Conservation (phyloP, 2,113 vertebrate genomes). For the Paralichthys olivaceus region DNA sequence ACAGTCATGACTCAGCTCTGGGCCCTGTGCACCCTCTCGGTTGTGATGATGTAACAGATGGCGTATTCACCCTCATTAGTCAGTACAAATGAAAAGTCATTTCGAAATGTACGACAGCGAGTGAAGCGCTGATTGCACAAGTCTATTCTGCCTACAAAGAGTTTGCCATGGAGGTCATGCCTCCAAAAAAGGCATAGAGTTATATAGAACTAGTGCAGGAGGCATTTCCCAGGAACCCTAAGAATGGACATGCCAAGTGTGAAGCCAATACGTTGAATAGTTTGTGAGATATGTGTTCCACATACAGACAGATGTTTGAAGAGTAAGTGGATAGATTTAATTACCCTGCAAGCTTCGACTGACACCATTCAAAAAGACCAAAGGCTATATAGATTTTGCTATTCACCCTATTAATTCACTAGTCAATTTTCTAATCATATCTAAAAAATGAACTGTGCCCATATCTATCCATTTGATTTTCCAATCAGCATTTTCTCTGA, state of each 20-base stretch:
- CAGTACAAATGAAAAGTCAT: slow-evolving; percentile 64
- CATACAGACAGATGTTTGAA: background rate
- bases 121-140: slow-evolving; percentile 41
- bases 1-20: slow-evolving; percentile 77
- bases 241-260: too few species aligned
- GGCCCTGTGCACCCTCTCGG: slow-evolving; percentile 58
- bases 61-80: slow-evolving; percentile 71
- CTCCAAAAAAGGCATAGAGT: background rate
- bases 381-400: background rate
- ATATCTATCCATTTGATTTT: too few species aligned
- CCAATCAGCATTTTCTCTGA: too few species aligned
- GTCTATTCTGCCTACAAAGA: slow-evolving; percentile 42
- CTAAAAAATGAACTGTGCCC: too few species aligned
- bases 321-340: too few species aligned
- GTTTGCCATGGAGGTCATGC: slow-evolving; percentile 13
- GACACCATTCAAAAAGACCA: background rate
- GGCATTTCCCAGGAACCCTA: too few species aligned
- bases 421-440: too few species aligned
- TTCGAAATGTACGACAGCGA: slow-evolving; percentile 50
- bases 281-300: too few species aligned
- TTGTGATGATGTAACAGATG: slow-evolving; percentile 74
- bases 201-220: too few species aligned
- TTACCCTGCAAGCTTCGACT: background rate
- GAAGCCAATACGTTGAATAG: too few species aligned
- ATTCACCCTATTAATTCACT: too few species aligned